phyloP scores from a whole-genome alignment of 2,888 invertebrate species.

The Leucophora obtusa region DNA sequence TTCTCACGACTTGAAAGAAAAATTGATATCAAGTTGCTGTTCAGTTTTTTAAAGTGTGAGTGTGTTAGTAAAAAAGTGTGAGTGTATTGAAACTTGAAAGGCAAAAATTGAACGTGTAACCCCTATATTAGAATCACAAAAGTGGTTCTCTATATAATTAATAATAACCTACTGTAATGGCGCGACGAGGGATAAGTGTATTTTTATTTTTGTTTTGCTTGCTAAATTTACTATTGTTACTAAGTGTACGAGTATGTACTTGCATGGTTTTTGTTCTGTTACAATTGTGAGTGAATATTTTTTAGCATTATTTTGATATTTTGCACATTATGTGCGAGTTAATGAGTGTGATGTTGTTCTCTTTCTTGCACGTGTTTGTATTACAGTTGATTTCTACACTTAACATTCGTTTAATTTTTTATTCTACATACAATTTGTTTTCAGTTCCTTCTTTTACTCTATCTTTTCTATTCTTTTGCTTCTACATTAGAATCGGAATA shows the following conservation, averaged over 20 bases:
- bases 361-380: constrained; percentile 35
- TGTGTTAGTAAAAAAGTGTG: too few species aligned
- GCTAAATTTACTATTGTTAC: constrained; percentile 9
- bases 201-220: constrained; percentile 56
- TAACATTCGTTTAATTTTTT: constrained; percentile 16
- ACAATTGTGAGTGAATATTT: constrained; percentile 8
- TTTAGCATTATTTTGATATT: constrained; percentile 58
- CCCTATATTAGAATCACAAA: too few species aligned
- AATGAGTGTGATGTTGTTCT: constrained; percentile 7
- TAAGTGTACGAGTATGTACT: neutral
- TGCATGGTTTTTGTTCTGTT: constrained; percentile 16
- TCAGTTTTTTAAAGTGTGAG: too few species aligned
- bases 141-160: too few species aligned
- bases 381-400: constrained; percentile 23
- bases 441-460: neutral
- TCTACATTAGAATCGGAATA: neutral
- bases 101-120: too few species aligned
- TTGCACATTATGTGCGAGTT: constrained; percentile 68
- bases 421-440: neutral
- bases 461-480: neutral
- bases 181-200: neutral
- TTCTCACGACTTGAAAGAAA: too few species aligned
- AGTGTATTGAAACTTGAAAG: too few species aligned
- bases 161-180: too few species aligned
- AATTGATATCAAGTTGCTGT: too few species aligned